Base-by-base conservation (phyloP, 2,888 invertebrate genomes). In the Sarcophaga rosellei region DNA sequence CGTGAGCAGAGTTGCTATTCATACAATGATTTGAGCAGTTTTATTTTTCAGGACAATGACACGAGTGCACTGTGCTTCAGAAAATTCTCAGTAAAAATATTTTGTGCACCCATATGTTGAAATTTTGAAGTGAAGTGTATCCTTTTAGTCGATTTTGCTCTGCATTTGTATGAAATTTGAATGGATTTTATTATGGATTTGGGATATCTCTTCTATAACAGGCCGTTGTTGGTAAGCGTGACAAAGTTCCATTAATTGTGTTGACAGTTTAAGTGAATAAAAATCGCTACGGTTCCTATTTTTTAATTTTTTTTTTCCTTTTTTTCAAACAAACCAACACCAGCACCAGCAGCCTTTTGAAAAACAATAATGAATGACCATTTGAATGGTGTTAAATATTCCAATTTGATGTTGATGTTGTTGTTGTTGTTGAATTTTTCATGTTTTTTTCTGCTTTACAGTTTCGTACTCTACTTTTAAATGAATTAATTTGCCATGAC, bases 231-330 rank as follows among this genome's bases (percentile, higher is more conserved):
- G 45, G 74, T 81, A 84, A 83, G 86, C 86, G 86, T 86, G 86
- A 86, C 78, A 86, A 86, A 84, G 75, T 57, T 45, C 81, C 81
- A 86, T 86, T 86, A 86, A 86, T 86, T 84, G 84, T 86, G 86
- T 86, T 86, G 86, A 86, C 86, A 86, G 84, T 86, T 86, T 84
- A 84, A 86, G 86, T 84, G 86, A 84, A 86, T 81, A 75, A 81
- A 84, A 84, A 72, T 78, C 70, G 53, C 73, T 63, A 77, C n/a
- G 61, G 44, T 79, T 79, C 59, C 45, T 72, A 35, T 35, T 35
- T 35, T 6, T 35, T 1, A 35, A 2, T 4, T 25, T 35, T 35
- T 47, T 70, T 70, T 57, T 76, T 63, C n/a, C 4, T 21, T 59
- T 15, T 23, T 25, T 63, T 63, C 1, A 17, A 20, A n/a, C 17